A percentile compares a stretch with the other conserved stretches of the same genome.
These are phyloP conservation scores for Caenorhabditis sp. DNA, from an alignment of 2,888 invertebrate genomes.

Conservation along the genomic window DNA sequence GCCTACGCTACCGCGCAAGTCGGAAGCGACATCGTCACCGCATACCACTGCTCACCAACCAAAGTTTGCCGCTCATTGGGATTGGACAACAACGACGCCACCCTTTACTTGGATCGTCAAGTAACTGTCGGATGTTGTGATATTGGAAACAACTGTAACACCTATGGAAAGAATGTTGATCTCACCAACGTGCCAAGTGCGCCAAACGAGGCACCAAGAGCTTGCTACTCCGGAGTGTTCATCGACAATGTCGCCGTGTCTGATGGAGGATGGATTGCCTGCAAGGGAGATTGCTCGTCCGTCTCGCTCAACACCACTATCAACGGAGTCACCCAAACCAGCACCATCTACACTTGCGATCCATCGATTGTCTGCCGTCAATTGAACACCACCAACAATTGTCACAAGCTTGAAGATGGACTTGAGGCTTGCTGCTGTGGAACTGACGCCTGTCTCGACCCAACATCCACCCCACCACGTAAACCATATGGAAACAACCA, in stretches of 20 bases:
- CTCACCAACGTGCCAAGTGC: slow-evolving; percentile 26
- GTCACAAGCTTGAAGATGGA: slow-evolving; percentile 36
- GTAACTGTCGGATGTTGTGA: slow-evolving; percentile 43
- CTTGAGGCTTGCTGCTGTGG: slow-evolving; percentile 50
- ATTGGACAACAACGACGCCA: slow-evolving; percentile 43
- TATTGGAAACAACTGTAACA: slow-evolving; percentile 39
- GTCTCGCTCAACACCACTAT: slow-evolving; percentile 41
- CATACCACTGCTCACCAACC: slow-evolving; percentile 50
- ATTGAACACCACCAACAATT: slow-evolving; percentile 31
- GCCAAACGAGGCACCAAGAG: slow-evolving; percentile 43
- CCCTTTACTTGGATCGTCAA: slow-evolving; percentile 29
- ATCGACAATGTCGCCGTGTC: slow-evolving; percentile 28
- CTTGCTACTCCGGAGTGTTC: slow-evolving; percentile 49
- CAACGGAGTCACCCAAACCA: slow-evolving; percentile 22
- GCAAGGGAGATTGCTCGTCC: slow-evolving; percentile 50
- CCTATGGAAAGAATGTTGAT: slow-evolving; percentile 23
- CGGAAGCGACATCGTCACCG: slow-evolving; percentile 23
- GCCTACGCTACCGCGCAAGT: slow-evolving; percentile 31
- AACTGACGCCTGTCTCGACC: slow-evolving; percentile 49
- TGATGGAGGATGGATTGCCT: slow-evolving; percentile 46
- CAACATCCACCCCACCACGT: slow-evolving; percentile 41
- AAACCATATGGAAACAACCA: slow-evolving; percentile 42
- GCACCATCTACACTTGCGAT: slow-evolving; percentile 52
- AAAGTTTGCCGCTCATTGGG: slow-evolving; percentile 41
- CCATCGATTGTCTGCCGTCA: slow-evolving; percentile 45